phyloP scores from a whole-genome alignment of 53 echinoderm and acorn worm species.

The Crossaster papposus region DNA sequence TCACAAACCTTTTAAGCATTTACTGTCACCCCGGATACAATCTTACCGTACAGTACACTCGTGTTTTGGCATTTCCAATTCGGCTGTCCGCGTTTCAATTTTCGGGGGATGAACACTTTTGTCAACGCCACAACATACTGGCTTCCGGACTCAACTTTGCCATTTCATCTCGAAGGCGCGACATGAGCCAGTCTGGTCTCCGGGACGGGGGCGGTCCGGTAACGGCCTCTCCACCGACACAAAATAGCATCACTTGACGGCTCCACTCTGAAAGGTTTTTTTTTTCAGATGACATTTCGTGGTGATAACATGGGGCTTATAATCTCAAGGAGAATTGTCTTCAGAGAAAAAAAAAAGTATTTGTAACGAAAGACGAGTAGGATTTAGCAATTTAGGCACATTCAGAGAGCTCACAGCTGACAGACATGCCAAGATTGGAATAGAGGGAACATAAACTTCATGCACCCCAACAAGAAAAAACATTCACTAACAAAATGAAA shows the following conservation, averaged over 20 bases:
- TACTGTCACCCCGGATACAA: not conserved
- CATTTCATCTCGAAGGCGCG: not conserved
- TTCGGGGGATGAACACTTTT: not conserved
- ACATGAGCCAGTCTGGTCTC: conserved; percentile 17
- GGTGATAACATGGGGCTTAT: conserved; percentile 26
- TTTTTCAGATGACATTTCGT: conserved; percentile 20
- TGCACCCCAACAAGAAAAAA: not conserved
- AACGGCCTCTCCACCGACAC: conserved; percentile 14
- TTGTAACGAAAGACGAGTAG: not conserved
- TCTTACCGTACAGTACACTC: not conserved
- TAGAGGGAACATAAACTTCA: not conserved
- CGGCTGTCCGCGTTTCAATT: not conserved
- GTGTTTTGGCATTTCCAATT: not conserved
- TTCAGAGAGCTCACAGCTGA: not conserved
- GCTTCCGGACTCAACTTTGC: not conserved
- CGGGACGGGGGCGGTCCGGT: conserved; percentile 5
- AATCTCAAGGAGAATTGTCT: not conserved
- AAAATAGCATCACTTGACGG: not conserved
- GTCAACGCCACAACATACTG: not conserved
- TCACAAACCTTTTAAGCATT: not conserved
- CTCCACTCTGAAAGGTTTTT: conserved; percentile 37
- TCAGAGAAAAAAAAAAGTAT: not conserved
- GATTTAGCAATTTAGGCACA: not conserved
- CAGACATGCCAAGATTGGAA: too few species aligned
- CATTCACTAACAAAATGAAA: not conserved